phyloP scores from a whole-genome alignment of 2,797 vertebrate species.

The Hemibagrus guttatus region DNA sequence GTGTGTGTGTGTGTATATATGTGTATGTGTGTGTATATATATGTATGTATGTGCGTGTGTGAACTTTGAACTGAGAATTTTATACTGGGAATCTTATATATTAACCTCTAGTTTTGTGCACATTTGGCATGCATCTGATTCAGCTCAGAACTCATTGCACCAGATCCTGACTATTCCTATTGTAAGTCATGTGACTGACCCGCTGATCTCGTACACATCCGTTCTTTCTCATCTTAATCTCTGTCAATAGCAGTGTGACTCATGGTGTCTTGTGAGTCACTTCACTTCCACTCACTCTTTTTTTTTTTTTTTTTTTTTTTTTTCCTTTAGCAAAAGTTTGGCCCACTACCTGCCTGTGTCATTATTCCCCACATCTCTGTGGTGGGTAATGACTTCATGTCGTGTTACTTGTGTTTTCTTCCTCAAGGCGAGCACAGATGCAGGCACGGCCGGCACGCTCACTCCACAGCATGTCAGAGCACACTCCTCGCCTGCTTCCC shows the following conservation, averaged over 20 bases:
- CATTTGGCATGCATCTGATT: neutral
- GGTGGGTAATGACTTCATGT: neutral
- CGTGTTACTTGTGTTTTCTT: slow-evolving; percentile 3
- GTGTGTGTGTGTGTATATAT: no score
- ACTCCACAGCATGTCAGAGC: slow-evolving; percentile 95
- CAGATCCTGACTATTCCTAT: neutral
- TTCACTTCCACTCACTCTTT: neutral
- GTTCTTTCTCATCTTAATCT: slow-evolving; percentile 24
- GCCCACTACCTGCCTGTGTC: neutral
- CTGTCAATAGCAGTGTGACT: slow-evolving; percentile 28
- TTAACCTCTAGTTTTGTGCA: neutral
- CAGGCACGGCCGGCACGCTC: slow-evolving; percentile 85
- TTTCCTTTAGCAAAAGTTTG: neutral
- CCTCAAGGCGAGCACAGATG: slow-evolving; percentile 89
- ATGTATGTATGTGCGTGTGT: no score
- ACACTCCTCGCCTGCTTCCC: slow-evolving; percentile 95
- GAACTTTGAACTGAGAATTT: neutral
- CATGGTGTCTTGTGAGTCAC: slow-evolving; percentile 30
- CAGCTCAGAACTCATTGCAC: neutral
- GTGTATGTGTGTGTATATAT: no score
- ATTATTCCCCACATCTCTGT: neutral
- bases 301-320: neutral
- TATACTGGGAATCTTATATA: neutral
- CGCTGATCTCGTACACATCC: neutral
- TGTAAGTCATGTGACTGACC: slow-evolving; percentile 23